A percentile compares a stretch with the other conserved stretches of the same genome.
Conservation (phyloP, 2,888 invertebrate species). For the Dicyrtomina minuta region DNA sequence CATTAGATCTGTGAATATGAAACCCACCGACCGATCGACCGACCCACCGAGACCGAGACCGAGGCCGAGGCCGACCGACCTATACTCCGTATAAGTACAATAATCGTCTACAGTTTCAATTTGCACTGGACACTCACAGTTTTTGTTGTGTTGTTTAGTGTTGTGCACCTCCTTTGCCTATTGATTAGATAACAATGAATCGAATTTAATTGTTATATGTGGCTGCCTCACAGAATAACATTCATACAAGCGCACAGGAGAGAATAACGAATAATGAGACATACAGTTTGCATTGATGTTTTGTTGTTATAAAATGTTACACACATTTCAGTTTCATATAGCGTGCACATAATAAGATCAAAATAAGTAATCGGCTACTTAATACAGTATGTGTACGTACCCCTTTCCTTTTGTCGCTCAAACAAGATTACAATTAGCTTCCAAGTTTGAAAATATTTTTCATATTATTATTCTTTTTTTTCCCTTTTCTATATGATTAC, state of each 20-base stretch:
- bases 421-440: too few species aligned
- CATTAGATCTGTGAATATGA: too few species aligned
- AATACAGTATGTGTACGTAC: too few species aligned
- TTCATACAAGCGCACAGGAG: neutral
- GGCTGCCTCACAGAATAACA: neutral
- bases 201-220: neutral
- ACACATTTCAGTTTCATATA: too few species aligned
- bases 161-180: neutral
- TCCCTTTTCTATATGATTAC: too few species aligned
- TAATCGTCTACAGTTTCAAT: slow-evolving; percentile 35
- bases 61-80: neutral
- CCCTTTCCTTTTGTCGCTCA: too few species aligned
- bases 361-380: too few species aligned
- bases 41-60: neutral
- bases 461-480: too few species aligned
- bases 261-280: neutral
- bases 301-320: neutral
- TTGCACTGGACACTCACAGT: slow-evolving; percentile 1
- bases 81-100: neutral
- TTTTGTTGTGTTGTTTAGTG: neutral
- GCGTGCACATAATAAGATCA: too few species aligned
- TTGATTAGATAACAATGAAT: slow-evolving; percentile 4
- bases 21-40: too few species aligned
- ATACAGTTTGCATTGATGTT: neutral
- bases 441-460: too few species aligned